Evolutionary conservation across 1,140 invertebrate species (phyloP).

Genomic region (Heliconius eleuchia): DNA sequence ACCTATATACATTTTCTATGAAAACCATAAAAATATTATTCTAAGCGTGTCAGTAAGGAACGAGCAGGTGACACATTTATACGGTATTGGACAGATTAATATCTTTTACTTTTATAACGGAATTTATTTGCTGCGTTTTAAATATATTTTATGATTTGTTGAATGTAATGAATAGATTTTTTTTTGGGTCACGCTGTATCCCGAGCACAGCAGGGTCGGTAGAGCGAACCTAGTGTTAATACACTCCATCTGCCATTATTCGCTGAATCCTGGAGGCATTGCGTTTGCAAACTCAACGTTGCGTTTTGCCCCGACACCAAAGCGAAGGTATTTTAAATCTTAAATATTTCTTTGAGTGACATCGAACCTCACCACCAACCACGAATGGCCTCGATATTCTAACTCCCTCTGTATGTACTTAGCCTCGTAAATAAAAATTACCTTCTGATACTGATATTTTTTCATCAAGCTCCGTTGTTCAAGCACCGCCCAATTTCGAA

Average conservation of each 20-base stretch:
- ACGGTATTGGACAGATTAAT: not conserved
- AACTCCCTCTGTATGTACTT: not conserved
- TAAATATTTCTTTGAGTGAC: too few species aligned
- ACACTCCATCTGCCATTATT: too few species aligned
- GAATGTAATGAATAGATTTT: not conserved
- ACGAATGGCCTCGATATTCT: too few species aligned
- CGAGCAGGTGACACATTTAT: slow-evolving; percentile 11
- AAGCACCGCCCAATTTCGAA: not conserved
- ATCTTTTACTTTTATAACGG: slow-evolving; percentile 1
- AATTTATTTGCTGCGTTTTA: not conserved
- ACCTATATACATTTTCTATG: not conserved
- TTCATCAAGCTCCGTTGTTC: not conserved
- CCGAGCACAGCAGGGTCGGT: too few species aligned
- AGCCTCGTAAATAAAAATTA: not conserved
- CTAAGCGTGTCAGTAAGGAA: not conserved
- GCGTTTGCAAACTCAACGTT: too few species aligned
- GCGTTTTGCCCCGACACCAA: too few species aligned
- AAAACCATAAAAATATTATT: slow-evolving; percentile 3
- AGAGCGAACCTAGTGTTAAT: too few species aligned
- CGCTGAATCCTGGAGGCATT: too few species aligned
- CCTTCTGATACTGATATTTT: not conserved
- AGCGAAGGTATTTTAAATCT: too few species aligned
- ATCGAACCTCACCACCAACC: too few species aligned
- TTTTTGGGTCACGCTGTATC: too few species aligned
- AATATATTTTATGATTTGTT: not conserved